These are phyloP conservation scores for Dicycla oo DNA, from an alignment of 2,888 invertebrate species.

Conservation along the genomic window DNA sequence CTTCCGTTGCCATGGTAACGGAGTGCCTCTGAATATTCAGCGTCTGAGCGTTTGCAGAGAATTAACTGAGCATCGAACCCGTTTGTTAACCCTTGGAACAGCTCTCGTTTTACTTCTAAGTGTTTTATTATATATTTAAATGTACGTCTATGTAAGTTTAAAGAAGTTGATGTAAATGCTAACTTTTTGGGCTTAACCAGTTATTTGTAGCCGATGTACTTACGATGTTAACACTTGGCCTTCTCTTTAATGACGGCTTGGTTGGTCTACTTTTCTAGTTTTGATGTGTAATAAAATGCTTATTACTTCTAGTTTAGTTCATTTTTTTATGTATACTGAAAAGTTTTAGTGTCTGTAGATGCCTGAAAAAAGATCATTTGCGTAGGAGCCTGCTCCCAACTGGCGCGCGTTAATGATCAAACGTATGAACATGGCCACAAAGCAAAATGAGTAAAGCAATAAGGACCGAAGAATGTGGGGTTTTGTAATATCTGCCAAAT, in stretches of 20 bases:
- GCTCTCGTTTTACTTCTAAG: constrained; percentile 30
- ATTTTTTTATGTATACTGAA: not conserved
- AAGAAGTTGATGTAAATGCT: not conserved
- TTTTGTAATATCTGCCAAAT: not conserved
- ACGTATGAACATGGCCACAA: not conserved
- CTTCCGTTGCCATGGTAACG: constrained; percentile 57
- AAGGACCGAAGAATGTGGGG: not conserved
- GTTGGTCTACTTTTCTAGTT: not conserved
- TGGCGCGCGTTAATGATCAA: not conserved
- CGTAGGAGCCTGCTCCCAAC: not conserved
- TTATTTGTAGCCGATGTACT: not conserved
- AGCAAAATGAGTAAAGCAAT: not conserved
- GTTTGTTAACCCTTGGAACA: constrained; percentile 50
- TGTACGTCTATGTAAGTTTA: no score
- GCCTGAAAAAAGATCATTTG: not conserved
- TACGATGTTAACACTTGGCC: not conserved
- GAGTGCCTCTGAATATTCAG: constrained; percentile 63
- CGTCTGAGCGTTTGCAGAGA: constrained; percentile 48
- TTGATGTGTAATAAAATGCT: not conserved
- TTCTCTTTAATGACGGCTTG: not conserved
- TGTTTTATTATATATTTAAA: constrained; percentile 46
- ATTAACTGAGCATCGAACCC: constrained; percentile 58
- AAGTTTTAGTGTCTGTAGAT: not conserved
- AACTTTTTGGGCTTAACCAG: not conserved
- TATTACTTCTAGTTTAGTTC: no score